Evolutionary conservation across 2,888 invertebrate species (phyloP).

Genomic region (Tuta absoluta): DNA sequence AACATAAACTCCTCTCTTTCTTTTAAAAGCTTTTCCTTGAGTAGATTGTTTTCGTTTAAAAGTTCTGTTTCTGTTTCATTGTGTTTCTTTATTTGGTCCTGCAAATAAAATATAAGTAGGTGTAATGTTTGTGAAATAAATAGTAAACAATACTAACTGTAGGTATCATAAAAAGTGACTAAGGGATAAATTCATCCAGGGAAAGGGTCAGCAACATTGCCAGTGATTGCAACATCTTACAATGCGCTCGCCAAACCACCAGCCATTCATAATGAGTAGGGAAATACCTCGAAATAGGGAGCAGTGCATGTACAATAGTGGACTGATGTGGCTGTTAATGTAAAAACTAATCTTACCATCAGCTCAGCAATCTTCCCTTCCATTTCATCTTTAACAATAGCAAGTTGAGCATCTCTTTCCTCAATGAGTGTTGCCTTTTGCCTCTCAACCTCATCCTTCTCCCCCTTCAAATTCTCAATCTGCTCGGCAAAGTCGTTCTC

Average conservation of each 20-base stretch:
- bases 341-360: slow-evolving; percentile 60
- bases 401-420: slow-evolving; percentile 67
- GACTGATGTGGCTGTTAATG: no score
- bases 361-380: slow-evolving; percentile 61
- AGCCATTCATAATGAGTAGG: no score
- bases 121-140: no score
- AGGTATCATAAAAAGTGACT: no score
- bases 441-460: slow-evolving; percentile 71
- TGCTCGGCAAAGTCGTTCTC: slow-evolving; percentile 66
- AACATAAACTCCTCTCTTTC: slow-evolving; percentile 77
- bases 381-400: slow-evolving; percentile 59
- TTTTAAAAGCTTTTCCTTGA: slow-evolving; percentile 71
- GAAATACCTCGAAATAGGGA: no score
- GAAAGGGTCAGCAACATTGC: no score
- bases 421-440: slow-evolving; percentile 68
- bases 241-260: no score
- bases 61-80: slow-evolving; percentile 68
- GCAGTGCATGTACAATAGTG: no score
- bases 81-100: slow-evolving; percentile 70
- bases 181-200: no score
- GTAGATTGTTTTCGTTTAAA: slow-evolving; percentile 67
- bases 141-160: no score
- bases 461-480: slow-evolving; percentile 71
- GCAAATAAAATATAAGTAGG: slow-evolving; percentile 24
- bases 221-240: no score